These are phyloP conservation scores for Acrossocheilus wenchowensis DNA, from an alignment of 2,797 vertebrate genomes.

Conservation along the genomic window DNA sequence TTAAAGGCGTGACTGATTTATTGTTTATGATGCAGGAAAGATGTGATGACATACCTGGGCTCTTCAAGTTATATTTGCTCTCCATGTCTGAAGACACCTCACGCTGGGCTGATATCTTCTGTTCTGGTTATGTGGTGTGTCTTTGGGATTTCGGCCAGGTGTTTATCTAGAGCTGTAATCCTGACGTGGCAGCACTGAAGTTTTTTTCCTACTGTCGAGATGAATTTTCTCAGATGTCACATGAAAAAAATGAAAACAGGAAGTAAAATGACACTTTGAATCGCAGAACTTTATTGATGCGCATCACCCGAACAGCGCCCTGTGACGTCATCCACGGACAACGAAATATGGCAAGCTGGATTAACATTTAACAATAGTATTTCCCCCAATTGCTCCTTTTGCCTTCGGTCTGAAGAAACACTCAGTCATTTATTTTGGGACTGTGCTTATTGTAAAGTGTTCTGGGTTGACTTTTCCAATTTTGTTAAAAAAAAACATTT, in stretches of 20 bases:
- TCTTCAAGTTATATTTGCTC: slow-evolving; percentile 81
- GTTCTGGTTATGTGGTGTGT: not conserved
- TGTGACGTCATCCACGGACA: not conserved
- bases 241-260: slow-evolving; percentile 44
- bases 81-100: slow-evolving; percentile 70
- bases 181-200: slow-evolving; percentile 37
- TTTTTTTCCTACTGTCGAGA: not conserved
- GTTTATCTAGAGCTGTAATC: slow-evolving; percentile 34
- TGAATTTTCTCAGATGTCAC: slow-evolving; percentile 29
- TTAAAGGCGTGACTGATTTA: not conserved
- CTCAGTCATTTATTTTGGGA: no score
- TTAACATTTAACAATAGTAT: not conserved
- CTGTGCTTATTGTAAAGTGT: no score
- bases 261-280: slow-evolving; percentile 22
- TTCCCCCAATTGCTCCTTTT: no score
- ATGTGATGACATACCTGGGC: slow-evolving; percentile 73
- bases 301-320: not conserved
- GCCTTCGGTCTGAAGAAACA: no score
- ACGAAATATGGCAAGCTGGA: not conserved
- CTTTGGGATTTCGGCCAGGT: slow-evolving; percentile 11
- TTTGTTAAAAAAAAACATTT: no score
- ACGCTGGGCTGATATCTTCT: not conserved
- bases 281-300: slow-evolving; percentile 30
- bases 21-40: slow-evolving; percentile 1
- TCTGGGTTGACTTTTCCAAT: no score